These are phyloP conservation scores for Hippopotamus amphibius DNA, from an alignment of 2,113 vertebrate genomes.

Conservation along the genomic window DNA sequence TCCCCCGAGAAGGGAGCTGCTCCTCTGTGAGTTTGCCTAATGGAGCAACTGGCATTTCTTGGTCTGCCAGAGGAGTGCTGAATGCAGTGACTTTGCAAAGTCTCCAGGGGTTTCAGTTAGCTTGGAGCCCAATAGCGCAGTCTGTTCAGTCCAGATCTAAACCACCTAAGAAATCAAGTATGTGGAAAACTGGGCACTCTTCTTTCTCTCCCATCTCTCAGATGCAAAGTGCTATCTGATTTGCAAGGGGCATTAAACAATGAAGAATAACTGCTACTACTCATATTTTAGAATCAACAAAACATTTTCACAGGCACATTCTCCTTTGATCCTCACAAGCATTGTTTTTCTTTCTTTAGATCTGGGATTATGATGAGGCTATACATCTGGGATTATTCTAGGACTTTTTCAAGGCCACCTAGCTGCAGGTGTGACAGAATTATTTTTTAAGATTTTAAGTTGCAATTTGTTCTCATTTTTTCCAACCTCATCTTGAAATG, in stretches of 20 bases:
- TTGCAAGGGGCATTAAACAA: not conserved
- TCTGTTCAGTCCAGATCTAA: not conserved
- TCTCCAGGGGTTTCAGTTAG: slow-evolving; percentile 38
- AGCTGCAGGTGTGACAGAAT: not conserved
- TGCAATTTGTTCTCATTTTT: not conserved
- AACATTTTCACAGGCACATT: not conserved
- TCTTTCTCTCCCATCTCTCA: not conserved
- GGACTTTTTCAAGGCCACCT: not conserved
- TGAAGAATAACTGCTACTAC: not conserved
- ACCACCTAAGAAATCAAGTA: not conserved
- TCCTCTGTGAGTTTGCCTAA: slow-evolving; percentile 37
- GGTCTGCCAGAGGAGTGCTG: not conserved
- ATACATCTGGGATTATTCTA: not conserved
- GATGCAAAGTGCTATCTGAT: not conserved
- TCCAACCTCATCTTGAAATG: not conserved
- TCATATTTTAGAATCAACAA: not conserved
- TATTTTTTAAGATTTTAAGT: slow-evolving; percentile 37
- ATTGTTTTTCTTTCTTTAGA: not conserved
- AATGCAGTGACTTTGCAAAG: not conserved
- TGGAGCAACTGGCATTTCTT: slow-evolving; percentile 55
- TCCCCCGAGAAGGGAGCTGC: not conserved
- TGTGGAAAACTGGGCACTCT: not conserved
- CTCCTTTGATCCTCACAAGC: not conserved
- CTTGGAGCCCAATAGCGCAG: not conserved
- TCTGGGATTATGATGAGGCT: not conserved